phyloP scores from a whole-genome alignment of 1,140 invertebrate genomes.

The Rhopalosiphum maidis region DNA sequence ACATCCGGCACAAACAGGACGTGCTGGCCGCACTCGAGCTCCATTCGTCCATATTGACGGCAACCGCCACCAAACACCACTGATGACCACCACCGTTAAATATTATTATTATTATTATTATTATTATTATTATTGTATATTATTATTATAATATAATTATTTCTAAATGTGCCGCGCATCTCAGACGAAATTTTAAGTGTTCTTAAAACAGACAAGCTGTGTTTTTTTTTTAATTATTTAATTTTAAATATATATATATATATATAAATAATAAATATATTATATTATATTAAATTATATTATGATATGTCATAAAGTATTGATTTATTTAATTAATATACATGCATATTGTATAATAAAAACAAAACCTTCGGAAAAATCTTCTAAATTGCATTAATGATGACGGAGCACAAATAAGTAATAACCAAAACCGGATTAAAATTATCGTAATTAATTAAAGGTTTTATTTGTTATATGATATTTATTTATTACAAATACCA shows the following conservation, averaged over 20 bases:
- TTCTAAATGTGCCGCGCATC: neutral
- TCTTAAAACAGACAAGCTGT: no score
- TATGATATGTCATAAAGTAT: neutral
- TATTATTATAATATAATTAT: neutral
- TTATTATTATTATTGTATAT: neutral
- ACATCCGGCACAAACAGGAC: slow-evolving; percentile 88
- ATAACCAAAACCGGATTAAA: no score
- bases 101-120: neutral
- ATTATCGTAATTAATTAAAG: no score
- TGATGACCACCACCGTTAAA: neutral
- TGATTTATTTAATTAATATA: neutral
- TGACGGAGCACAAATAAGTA: no score
- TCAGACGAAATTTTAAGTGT: neutral
- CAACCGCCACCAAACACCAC: neutral
- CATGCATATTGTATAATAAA: neutral
- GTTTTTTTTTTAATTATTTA: neutral
- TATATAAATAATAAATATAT: no score
- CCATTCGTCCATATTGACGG: slow-evolving; percentile 59
- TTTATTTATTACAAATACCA: no score
- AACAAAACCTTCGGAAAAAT: neutral
- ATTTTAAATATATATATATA: neutral
- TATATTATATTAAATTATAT: neutral
- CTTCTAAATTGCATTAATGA: no score
- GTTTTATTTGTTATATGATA: no score
- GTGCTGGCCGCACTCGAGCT: slow-evolving; percentile 86